A percentile compares a stretch with the other conserved stretches of the same genome.
phyloP scores from a whole-genome alignment of 2,888 invertebrate genomes.

The Danaus chrysippus region DNA sequence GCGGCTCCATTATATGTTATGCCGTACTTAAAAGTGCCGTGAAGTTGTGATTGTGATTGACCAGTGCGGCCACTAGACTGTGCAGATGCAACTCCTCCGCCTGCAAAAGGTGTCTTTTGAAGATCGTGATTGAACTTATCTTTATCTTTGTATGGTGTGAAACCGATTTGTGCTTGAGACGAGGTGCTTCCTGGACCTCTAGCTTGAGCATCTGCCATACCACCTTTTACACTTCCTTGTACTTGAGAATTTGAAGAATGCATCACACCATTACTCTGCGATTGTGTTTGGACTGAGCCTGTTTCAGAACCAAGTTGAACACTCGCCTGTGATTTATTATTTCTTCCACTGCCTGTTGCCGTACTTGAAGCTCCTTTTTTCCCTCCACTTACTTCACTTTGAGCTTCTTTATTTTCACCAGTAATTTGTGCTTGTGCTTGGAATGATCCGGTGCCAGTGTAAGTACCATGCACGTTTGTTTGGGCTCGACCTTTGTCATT shows the following conservation, averaged over 20 bases:
- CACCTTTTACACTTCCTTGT: conserved; percentile 89
- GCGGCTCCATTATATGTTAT: conserved; percentile 89
- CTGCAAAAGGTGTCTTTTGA: conserved; percentile 81
- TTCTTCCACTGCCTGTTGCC: conserved; percentile 86
- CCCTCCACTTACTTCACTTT: conserved; percentile 84
- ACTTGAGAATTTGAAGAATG: conserved; percentile 90
- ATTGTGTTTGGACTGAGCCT: conserved; percentile 86
- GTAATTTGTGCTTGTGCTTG: conserved; percentile 90
- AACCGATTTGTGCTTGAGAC: conserved; percentile 93
- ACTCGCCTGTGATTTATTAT: conserved; percentile 87
- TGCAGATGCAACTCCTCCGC: conserved; percentile 88
- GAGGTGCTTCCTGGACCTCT: conserved; percentile 91
- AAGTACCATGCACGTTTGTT: conserved; percentile 90
- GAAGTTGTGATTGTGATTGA: conserved; percentile 90
- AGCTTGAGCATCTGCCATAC: conserved; percentile 91
- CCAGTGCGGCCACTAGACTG: conserved; percentile 87
- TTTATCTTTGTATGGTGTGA: conserved; percentile 84
- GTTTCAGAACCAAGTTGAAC: conserved; percentile 87
- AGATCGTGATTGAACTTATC: conserved; percentile 69
- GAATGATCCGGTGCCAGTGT: conserved; percentile 87
- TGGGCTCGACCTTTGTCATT: conserved; percentile 87
- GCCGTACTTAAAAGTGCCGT: conserved; percentile 88
- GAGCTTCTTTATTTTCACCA: conserved; percentile 85
- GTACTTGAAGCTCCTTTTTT: conserved; percentile 86
- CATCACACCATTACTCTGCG: conserved; percentile 86